Evolutionary conservation across 2,113 vertebrate genomes (phyloP).

Genomic region (Aix galericulata): DNA sequence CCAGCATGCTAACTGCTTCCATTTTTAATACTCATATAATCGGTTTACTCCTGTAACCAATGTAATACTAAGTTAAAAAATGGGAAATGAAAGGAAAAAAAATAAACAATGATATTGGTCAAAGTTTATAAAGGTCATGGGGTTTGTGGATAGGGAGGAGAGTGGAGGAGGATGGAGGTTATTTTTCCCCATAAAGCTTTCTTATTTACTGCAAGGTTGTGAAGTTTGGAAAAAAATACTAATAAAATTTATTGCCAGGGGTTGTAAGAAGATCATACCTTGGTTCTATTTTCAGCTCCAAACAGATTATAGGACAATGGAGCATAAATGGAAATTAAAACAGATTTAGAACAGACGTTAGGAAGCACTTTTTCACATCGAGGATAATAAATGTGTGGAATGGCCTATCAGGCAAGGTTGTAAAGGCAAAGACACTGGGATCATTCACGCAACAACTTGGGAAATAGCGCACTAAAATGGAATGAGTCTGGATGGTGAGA

Average conservation of each 20-base stretch:
- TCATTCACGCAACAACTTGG: slow-evolving; percentile 45
- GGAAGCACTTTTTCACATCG: slow-evolving; percentile 59
- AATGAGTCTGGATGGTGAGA: slow-evolving; percentile 12
- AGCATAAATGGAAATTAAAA: slow-evolving; percentile 73
- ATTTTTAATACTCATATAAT: slow-evolving; percentile 73
- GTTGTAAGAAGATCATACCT: slow-evolving; percentile 70
- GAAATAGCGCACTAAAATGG: slow-evolving; percentile 23
- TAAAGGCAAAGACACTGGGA: slow-evolving; percentile 57
- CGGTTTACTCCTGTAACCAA: slow-evolving; percentile 73
- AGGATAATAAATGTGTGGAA: slow-evolving; percentile 67
- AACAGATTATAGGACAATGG: slow-evolving; percentile 70
- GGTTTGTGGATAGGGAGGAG: slow-evolving; percentile 48
- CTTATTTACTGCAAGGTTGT: slow-evolving; percentile 70
- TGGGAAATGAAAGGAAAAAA: background rate
- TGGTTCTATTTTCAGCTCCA: slow-evolving; percentile 70
- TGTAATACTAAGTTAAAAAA: slow-evolving; percentile 50
- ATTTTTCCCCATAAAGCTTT: slow-evolving; percentile 61
- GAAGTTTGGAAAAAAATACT: slow-evolving; percentile 61
- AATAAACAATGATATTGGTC: slow-evolving; percentile 11
- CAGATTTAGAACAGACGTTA: slow-evolving; percentile 69
- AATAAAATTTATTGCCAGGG: slow-evolving; percentile 69
- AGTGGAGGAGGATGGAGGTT: slow-evolving; percentile 40
- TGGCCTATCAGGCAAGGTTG: slow-evolving; percentile 58
- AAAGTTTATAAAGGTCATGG: slow-evolving; percentile 43
- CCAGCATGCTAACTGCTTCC: slow-evolving; percentile 54